A percentile compares a stretch with the other conserved stretches of the same genome.
These are phyloP conservation scores for Cinclus cinclus DNA, from an alignment of 2,113 vertebrate species.

Conservation along the genomic window DNA sequence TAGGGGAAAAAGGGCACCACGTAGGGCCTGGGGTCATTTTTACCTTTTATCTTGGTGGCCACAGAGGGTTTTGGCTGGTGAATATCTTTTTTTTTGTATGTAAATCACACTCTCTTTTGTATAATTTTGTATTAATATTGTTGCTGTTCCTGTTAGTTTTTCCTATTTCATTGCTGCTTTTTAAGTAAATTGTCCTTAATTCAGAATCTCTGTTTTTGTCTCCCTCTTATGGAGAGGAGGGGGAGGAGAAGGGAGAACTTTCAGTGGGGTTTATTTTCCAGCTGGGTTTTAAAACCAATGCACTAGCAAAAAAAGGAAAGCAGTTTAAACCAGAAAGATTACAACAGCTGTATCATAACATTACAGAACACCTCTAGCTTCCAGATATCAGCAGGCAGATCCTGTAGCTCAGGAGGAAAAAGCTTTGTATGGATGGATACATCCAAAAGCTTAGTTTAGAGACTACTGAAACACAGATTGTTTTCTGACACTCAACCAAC, in stretches of 20 bases:
- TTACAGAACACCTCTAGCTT: neutral
- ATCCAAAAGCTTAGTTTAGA: neutral
- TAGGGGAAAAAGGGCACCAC: neutral
- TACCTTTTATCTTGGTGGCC: fast-evolving
- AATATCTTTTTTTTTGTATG: neutral
- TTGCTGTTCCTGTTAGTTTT: neutral
- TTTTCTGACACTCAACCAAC: neutral
- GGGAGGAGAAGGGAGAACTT: neutral
- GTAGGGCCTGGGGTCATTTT: neutral
- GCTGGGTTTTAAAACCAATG: neutral
- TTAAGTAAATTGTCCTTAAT: neutral
- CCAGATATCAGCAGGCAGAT: neutral
- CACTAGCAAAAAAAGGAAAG: neutral
- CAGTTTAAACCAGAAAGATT: neutral
- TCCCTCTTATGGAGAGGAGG: neutral
- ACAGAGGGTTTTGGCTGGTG: fast-evolving
- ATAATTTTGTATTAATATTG: neutral
- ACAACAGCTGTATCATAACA: neutral
- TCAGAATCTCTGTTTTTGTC: neutral
- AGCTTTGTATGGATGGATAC: neutral
- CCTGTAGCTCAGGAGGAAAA: neutral
- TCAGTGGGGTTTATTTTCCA: neutral
- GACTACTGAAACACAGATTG: neutral
- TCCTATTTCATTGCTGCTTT: neutral
- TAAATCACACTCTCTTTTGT: neutral